Conservation (phyloP, 2,797 vertebrate species). For the Rhinatrema bivittatum region DNA sequence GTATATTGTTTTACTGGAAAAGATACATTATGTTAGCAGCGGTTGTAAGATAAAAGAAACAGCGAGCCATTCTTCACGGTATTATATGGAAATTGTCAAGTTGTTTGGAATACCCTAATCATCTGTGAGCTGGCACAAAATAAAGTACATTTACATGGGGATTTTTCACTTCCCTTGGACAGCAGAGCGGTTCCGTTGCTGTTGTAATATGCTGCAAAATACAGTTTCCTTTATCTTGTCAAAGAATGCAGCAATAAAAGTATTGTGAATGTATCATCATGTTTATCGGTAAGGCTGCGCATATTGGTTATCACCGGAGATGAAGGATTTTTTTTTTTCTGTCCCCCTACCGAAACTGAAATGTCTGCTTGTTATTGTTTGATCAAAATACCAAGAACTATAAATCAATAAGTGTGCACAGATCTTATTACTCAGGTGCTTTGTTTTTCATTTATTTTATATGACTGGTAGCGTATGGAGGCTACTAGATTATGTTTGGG, state of each 20-base stretch:
- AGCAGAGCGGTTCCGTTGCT: slow-evolving; percentile 34
- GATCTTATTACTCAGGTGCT: slow-evolving; percentile 36
- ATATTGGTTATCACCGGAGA: slow-evolving; percentile 45
- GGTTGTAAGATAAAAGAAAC: slow-evolving; percentile 37
- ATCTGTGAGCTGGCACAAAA: slow-evolving; percentile 35
- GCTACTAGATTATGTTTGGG: slow-evolving; percentile 48
- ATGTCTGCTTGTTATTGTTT: slow-evolving; percentile 43
- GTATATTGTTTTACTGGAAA: slow-evolving; percentile 42
- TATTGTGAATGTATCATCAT: slow-evolving; percentile 43
- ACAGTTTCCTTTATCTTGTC: slow-evolving; percentile 54
- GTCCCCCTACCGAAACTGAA: slow-evolving; percentile 40
- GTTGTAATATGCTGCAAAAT: slow-evolving; percentile 46
- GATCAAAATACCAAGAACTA: slow-evolving; percentile 43
- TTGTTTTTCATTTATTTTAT: slow-evolving; percentile 48
- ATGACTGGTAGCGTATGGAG: slow-evolving; percentile 56
- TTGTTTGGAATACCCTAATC: slow-evolving; percentile 28
- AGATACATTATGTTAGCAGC: slow-evolving; percentile 38
- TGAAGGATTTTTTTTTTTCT: slow-evolving; percentile 17
- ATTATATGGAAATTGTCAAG: slow-evolving; percentile 46
- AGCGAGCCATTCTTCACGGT: slow-evolving; percentile 37
- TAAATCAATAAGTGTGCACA: slow-evolving; percentile 29
- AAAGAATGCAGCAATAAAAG: slow-evolving; percentile 48
- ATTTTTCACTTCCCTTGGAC: slow-evolving; percentile 42
- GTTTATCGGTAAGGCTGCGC: slow-evolving; percentile 47
- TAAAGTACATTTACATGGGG: slow-evolving; percentile 31